A percentile compares a stretch with the other conserved stretches of the same genome.
Evolutionary conservation across 2,113 vertebrate genomes (phyloP).

Genomic region (Pluvianellus socialis): DNA sequence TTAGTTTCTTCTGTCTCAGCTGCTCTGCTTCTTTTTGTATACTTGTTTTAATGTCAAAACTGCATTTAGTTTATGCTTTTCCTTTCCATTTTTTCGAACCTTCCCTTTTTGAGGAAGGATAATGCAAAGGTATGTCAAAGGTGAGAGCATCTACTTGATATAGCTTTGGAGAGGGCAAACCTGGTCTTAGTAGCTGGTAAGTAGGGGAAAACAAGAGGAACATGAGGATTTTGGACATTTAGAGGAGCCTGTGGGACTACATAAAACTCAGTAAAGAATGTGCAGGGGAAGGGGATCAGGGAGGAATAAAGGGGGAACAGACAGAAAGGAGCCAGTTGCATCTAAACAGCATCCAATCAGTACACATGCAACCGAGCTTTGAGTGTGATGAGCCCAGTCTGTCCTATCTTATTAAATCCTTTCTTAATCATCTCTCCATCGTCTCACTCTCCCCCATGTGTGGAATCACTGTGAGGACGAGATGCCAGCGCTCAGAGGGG

Average conservation of each 20-base stretch:
- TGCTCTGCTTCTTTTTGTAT: neutral
- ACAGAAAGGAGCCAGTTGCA: neutral
- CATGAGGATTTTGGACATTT: neutral
- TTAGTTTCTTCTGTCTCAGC: neutral
- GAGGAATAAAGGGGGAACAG: neutral
- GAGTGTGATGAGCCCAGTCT: neutral
- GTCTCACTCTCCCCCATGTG: neutral
- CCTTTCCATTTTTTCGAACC: neutral
- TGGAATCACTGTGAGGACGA: neutral
- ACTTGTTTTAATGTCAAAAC: neutral
- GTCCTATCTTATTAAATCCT: neutral
- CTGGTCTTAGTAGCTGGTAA: neutral
- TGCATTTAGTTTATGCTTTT: neutral
- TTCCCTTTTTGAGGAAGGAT: neutral
- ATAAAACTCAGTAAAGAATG: neutral
- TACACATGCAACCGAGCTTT: neutral
- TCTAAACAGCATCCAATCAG: neutral
- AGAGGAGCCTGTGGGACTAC: neutral
- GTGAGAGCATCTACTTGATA: neutral
- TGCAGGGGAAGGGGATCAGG: neutral
- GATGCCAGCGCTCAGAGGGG: neutral
- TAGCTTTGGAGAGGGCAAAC: neutral
- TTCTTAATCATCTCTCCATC: neutral
- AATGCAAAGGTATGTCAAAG: neutral
- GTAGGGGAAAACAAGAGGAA: neutral